phyloP scores from a whole-genome alignment of 2,797 vertebrate genomes.

The Balearica regulorum region DNA sequence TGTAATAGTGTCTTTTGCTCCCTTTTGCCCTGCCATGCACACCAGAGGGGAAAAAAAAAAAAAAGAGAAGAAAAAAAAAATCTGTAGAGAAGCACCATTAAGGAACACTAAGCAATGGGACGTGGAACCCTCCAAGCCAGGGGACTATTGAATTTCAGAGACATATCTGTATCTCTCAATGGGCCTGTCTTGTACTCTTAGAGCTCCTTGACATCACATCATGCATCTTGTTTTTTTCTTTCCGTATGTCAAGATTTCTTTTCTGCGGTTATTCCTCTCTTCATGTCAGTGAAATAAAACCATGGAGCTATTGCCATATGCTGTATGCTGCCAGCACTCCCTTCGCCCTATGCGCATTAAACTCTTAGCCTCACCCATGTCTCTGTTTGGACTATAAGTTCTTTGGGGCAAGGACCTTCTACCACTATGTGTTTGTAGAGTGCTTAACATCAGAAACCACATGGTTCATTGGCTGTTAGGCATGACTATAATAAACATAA shows the following conservation, averaged over 20 bases:
- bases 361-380: background rate
- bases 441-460: background rate
- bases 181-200: background rate
- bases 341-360: background rate
- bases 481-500: slow-evolving; percentile 28
- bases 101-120: background rate
- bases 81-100: background rate
- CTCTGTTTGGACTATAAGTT: background rate
- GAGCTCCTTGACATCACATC: background rate
- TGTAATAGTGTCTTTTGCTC: background rate
- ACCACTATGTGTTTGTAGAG: background rate
- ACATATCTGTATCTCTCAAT: background rate
- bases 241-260: background rate
- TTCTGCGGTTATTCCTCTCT: background rate
- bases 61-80: too few species aligned
- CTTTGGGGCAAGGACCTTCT: background rate
- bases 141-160: background rate
- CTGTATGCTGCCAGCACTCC: background rate
- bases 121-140: background rate
- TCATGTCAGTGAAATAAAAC: background rate
- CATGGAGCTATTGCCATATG: background rate
- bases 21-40: background rate
- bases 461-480: background rate
- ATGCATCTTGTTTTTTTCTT: background rate
- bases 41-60: too few species aligned